Base-by-base conservation (phyloP, 2,888 invertebrate species). In the Dryococelus australis region DNA sequence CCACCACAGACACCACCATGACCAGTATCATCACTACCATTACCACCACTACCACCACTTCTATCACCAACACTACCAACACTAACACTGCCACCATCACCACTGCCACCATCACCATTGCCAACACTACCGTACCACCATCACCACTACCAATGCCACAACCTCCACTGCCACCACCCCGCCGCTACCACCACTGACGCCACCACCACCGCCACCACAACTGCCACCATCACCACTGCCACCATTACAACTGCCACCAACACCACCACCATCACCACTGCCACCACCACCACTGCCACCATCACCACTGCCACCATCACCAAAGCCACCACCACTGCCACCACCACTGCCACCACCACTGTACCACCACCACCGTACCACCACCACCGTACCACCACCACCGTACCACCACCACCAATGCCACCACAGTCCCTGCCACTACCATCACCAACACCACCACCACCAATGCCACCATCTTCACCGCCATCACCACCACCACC, bases 21-120 rank as follows among this genome's bases (percentile, higher is more conserved):
- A n/a, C n/a, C n/a, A n/a, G n/a, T n/a, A n/a, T n/a, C n/a, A n/a
- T n/a, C n/a, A n/a, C n/a, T n/a, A n/a, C n/a, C n/a, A n/a, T 20
- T 20, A 65, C 78, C 78, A 65, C 78, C 20, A 65, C 78, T 65
- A 65, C 78, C 78, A 65, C 78, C n/a, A n/a, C n/a, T n/a, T n/a
- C n/a, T n/a, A n/a, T n/a, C n/a, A n/a, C n/a, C n/a, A n/a, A n/a
- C n/a, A n/a, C n/a, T n/a, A n/a, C n/a, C n/a, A n/a, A n/a, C n/a
- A n/a, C n/a, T n/a, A n/a, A n/a, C n/a, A n/a, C 16, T 65, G 20
- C 78, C 16, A 65, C 78, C 16, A 65, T 20, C 78, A 20, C 78
- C 78, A 65, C 78, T 20, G 20, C 78, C 78, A 65, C 16, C 16
- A 65, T 20, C 79, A 78, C 79, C 79, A 78, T 26, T 26, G 4